Conservation (phyloP, 2,888 invertebrate species). For the Plemyria rubiginata region DNA sequence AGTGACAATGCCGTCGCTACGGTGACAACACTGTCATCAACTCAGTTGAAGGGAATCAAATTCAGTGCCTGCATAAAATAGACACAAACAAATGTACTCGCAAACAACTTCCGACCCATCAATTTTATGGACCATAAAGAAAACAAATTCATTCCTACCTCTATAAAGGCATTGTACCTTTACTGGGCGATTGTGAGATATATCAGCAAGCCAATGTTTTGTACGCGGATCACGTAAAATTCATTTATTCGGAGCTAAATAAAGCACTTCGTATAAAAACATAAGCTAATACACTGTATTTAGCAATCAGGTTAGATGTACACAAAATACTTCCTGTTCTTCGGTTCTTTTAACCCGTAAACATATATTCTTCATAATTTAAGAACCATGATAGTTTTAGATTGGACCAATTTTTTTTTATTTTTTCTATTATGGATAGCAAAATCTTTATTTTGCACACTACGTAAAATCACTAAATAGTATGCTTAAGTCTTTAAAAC, state of each 20-base stretch:
- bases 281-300: conserved; percentile 1
- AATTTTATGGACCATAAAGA: conserved; percentile 46
- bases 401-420: too few relatives aligned
- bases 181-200: conserved; percentile 30
- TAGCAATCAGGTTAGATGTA: neutral
- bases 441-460: too few relatives aligned
- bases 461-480: too few relatives aligned
- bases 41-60: conserved; percentile 32
- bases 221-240: conserved; percentile 26
- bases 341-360: too few relatives aligned
- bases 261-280: conserved; percentile 11
- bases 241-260: conserved; percentile 22
- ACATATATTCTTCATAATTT: too few relatives aligned
- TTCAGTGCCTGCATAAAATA: conserved; percentile 37
- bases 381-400: too few relatives aligned
- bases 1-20: too few relatives aligned
- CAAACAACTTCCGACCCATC: conserved; percentile 43
- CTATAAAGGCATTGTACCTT: conserved; percentile 36
- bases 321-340: too few relatives aligned
- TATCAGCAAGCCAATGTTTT: conserved; percentile 30
- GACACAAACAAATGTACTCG: conserved; percentile 42
- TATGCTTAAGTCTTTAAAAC: too few relatives aligned
- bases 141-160: conserved; percentile 46
- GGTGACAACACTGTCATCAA: too few relatives aligned
- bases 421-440: too few relatives aligned